These are phyloP conservation scores for Cataglyphis altisquamis DNA, from an alignment of 2,888 invertebrate genomes.

Conservation along the genomic window DNA sequence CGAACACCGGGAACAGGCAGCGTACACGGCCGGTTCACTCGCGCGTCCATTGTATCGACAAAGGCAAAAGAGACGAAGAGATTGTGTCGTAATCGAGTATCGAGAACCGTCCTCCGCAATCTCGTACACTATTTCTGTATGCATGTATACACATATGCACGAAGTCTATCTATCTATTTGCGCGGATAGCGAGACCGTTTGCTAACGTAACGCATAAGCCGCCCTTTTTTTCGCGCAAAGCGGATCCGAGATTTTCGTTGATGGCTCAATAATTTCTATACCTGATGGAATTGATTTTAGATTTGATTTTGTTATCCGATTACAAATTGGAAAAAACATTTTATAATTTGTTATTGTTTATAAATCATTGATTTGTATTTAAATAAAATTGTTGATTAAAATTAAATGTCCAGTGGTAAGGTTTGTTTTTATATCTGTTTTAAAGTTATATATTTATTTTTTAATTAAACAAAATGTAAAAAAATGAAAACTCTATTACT, in stretches of 20 bases:
- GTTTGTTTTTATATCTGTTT: not conserved
- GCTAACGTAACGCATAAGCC: conserved; percentile 18
- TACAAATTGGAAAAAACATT: not conserved
- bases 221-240: conserved; percentile 52
- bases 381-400: not conserved
- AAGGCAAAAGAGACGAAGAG: conserved; percentile 32
- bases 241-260: not conserved
- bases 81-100: conserved; percentile 58
- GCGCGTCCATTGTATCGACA: conserved; percentile 42
- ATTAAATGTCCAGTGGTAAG: not conserved
- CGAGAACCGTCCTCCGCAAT: conserved; percentile 33
- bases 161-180: not conserved
- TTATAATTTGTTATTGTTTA: not conserved
- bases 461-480: not conserved
- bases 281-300: conserved; percentile 19
- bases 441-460: not conserved
- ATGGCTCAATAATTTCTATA: conserved; percentile 26
- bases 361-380: not conserved
- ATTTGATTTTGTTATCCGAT: conserved; percentile 3
- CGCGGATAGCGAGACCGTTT: not conserved
- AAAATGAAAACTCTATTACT: not conserved
- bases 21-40: not conserved
- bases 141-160: conserved; percentile 2
- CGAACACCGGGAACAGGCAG: not conserved
- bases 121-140: conserved; percentile 47